phyloP scores from a whole-genome alignment of 2,113 vertebrate genomes.

The Psophia crepitans region DNA sequence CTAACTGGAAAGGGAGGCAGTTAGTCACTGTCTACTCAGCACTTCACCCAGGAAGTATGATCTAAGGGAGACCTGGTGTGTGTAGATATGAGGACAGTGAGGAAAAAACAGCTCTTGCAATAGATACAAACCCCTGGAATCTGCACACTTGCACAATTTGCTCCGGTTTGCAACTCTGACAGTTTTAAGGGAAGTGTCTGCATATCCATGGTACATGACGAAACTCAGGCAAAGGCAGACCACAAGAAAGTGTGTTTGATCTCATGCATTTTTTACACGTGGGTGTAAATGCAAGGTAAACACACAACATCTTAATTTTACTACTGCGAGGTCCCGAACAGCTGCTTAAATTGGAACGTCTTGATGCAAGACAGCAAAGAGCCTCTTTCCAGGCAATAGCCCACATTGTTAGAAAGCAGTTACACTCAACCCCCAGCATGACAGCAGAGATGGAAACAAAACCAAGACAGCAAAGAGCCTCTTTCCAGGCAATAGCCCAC shows the following conservation, averaged over 20 bases:
- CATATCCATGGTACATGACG: neutral
- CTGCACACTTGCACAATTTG: constrained; percentile 11
- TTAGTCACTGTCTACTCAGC: constrained; percentile 6
- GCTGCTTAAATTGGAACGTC: neutral
- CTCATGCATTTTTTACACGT: neutral
- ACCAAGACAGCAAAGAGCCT: too few relatives aligned
- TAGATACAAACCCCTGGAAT: constrained; percentile 19
- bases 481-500: too few relatives aligned
- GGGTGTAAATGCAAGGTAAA: neutral
- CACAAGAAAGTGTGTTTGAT: neutral
- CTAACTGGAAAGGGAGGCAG: neutral
- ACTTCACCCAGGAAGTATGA: neutral
- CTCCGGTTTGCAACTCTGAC: neutral
- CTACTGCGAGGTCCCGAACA: neutral
- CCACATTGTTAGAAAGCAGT: too few relatives aligned
- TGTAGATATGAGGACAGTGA: neutral
- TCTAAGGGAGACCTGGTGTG: fast-evolving
- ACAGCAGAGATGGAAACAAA: too few relatives aligned
- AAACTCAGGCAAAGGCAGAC: neutral
- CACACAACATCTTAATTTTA: neutral
- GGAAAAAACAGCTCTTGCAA: neutral
- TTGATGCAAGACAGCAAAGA: too few relatives aligned
- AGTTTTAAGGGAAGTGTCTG: constrained; percentile 8
- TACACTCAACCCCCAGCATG: too few relatives aligned
- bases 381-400: too few relatives aligned